phyloP scores from a whole-genome alignment of 2,888 invertebrate species.

The Anthophora plumipes region DNA sequence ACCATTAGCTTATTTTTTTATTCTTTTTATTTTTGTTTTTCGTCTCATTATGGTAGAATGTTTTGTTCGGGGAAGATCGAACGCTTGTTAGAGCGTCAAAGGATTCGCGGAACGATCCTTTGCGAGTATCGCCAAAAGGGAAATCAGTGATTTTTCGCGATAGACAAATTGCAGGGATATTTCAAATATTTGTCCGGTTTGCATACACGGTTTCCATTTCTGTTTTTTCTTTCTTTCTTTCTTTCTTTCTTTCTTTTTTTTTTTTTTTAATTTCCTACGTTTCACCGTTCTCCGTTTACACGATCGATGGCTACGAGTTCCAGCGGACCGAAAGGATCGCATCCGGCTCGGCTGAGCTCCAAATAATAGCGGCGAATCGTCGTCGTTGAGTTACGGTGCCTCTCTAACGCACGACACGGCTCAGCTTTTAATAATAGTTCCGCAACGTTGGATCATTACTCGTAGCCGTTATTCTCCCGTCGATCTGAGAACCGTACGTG shows the following conservation, averaged over 20 bases:
- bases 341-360: not conserved
- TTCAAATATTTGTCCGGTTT: no score
- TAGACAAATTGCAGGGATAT: no score
- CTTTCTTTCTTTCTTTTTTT: not conserved
- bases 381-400: not conserved
- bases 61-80: no score
- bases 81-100: no score
- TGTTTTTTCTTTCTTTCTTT: not conserved
- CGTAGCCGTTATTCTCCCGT: not conserved
- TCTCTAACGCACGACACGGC: not conserved
- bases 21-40: no score
- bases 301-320: not conserved
- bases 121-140: no score
- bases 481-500: not conserved
- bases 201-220: no score
- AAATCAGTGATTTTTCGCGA: no score
- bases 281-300: constrained; percentile 3
- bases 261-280: constrained; percentile 14
- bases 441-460: not conserved
- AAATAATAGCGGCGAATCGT: not conserved
- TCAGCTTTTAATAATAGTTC: not conserved
- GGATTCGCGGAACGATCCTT: no score
- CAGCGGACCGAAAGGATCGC: not conserved
- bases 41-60: no score
- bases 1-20: no score